Evolutionary conservation across 2,888 invertebrate genomes (phyloP), one percentile per base, ranked within the genome.

Genomic region (Blera fallax): DNA sequence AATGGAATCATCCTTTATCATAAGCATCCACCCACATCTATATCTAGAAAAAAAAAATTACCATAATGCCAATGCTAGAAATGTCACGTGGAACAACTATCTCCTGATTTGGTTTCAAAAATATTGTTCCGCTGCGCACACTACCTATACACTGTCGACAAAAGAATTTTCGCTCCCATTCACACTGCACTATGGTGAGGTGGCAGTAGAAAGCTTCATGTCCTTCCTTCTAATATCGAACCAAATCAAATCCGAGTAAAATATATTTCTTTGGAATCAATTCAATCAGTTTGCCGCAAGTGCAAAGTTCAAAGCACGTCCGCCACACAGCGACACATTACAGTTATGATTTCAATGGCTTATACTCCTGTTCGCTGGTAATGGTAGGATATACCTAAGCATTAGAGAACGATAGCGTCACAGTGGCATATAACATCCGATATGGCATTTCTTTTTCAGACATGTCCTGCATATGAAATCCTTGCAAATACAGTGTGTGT

Each of bases 271-370:
- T 76, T 80, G 69, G 74, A 65, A 80, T 80, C 84, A 84, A 84
- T 84, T 84, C 84, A 84, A 84, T 84, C 84, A 84, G 84, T 84
- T 84, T 84, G 74, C 84, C 74, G 69, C 84, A 84, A 84, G 84
- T 84, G 80, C 84, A 84, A 84, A 84, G 84, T 84, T 84, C 84
- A 84, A 80, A 65, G 80, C 84, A 84, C 84, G 84, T 84, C 84
- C 80, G 80, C 84, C 84, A 84, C 80, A 84, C 80, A 84, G 80
- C 80, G 84, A 84, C 84, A 80, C 84, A 84, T 84, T 84, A 84
- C 74, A 80, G 84, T 84, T 84, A 84, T 84, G 84, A 84, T 84
- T 84, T 80, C 79, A 84, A 84, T 84, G 70, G 84, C 84, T 80
- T 84, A 84, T 84, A 84, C 84, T 74, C 84, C 84, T 84, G 84